Percentiles rank a stretch among this genome's conserved stretches.
These are phyloP conservation scores for Aricia artaxerxes DNA, from an alignment of 2,888 invertebrate species.

Conservation along the genomic window DNA sequence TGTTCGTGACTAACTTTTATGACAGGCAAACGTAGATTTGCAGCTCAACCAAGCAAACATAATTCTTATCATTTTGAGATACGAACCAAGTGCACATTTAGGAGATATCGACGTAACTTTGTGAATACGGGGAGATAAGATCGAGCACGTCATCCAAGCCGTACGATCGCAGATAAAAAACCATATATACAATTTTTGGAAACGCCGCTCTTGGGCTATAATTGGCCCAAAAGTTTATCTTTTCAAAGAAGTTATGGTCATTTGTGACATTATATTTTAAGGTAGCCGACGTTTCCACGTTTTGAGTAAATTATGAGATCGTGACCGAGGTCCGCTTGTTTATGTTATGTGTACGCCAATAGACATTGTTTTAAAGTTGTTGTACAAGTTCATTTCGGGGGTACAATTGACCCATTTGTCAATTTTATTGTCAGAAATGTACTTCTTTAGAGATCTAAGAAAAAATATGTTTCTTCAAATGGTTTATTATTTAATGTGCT, in stretches of 20 bases:
- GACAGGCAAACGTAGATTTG: conserved; percentile 44
- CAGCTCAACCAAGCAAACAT: conserved; percentile 11
- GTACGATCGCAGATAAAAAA: conserved; percentile 69
- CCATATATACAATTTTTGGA: conserved; percentile 69
- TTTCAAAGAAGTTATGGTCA: conserved; percentile 73
- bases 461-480: background rate
- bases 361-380: background rate
- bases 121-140: conserved; percentile 59
- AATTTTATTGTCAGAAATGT: background rate
- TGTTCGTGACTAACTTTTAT: conserved; percentile 68
- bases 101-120: conserved; percentile 41
- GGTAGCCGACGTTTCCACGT: conserved; percentile 49
- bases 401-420: background rate
- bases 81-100: background rate
- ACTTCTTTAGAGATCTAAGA: background rate
- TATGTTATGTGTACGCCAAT: conserved; percentile 32
- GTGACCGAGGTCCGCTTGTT: conserved; percentile 47
- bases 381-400: background rate
- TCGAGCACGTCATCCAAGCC: conserved; percentile 66
- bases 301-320: conserved; percentile 59
- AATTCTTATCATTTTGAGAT: background rate
- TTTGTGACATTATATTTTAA: conserved; percentile 60
- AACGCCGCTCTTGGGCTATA: conserved; percentile 68
- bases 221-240: conserved; percentile 73
- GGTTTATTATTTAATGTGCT: too few species aligned